Base-by-base conservation (phyloP, 1,140 invertebrate genomes). In the Eumaeus atala region DNA sequence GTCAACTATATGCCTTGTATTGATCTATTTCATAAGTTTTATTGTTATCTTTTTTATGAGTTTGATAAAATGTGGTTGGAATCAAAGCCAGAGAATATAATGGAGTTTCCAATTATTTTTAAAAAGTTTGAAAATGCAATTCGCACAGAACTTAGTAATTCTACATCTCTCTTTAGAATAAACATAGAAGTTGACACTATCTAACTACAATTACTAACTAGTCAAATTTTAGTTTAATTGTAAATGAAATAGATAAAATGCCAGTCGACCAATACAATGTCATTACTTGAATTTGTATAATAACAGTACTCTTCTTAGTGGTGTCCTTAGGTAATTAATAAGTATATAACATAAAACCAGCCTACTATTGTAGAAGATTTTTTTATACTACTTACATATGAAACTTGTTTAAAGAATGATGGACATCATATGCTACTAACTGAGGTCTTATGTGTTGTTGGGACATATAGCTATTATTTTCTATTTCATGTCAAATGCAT, bases 11-110 rank as follows among this genome's bases (percentile, higher is more conserved):
- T 93, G 61, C 94, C 91, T 44, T 90, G 84, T 16, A 84, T 98
- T 34, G 90, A 93, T 74, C 90, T 94, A 77, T 98, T 98, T 87
- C 96, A 99, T 87, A 93, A 93, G 72, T 93, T 98, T 70, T 99
- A 98, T 87, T 96, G 95, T 87, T 97, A 96, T 79, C 86, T 98
- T 37, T 97, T 98, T 86, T 95, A 93, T 71, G 94, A 97, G 74
- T 98, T 99, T 89, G 96, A 98, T 84, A 92, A 93, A 66, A 94
- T 96, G 77, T 98, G 97, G 97, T 91, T 97, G 48, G 90, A 94
- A 55, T 94, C 95, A 28, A 96, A 96, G 71, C 96, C 97, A 0
- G 91, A 91, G 58, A 94, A 97, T 83, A 95, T 98, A 56, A 98
- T 98, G 97, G 95, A 98, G 77, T 98, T 98, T 82, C 94, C 94